Base-by-base conservation (phyloP, 2,113 vertebrate genomes). In the Gnathonemus echidnorhynchus region DNA sequence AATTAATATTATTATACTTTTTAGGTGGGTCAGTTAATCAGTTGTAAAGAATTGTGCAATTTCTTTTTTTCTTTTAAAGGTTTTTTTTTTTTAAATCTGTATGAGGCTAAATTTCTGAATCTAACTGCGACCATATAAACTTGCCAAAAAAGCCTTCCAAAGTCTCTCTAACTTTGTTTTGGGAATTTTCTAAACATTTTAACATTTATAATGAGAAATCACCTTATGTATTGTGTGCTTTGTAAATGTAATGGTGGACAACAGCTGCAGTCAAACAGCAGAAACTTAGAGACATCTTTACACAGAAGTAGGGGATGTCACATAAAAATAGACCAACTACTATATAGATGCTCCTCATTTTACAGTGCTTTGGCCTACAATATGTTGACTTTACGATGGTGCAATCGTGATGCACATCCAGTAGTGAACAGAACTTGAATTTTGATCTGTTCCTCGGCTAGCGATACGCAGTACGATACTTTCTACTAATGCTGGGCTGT, bases 31-130 rank as follows among this genome's bases (percentile, higher is more conserved):
- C 94, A 70, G 92, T 94, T 95, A 94, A 91, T 94, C 90, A 93
- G 24, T 94, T 94, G 94, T 96, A 93, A 95, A 94, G 92, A 93
- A 92, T 91, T 93, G 94, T 94, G 93, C 92, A 93, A 93, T 92
- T 93, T 92, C 93, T 88, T 93, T 46, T 92, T 93, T 88, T 6
- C 70, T 89, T 80, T 80, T 19, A 42, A 80, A 17, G 13, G 17
- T 80, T 53, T 86, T 50, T 45, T 86, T 88, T 90, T 42, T 88
- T 93, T 93, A 92, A 93, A 94, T 94, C 92, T 92, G 94, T 96
- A 95, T 95, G 92, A 94, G 94, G 94, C 95, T 96, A 94, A 94
- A 93, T 95, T 94, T 95, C 94, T 95, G 94, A 94, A 94, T 93
- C 93, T 95, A 93, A 91, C 94, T 93, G 94, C 95, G 92, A 95